Evolutionary conservation across 1,140 invertebrate species (phyloP), one percentile per base, ranked within the genome.

Genomic region (Hycleus cichorii): DNA sequence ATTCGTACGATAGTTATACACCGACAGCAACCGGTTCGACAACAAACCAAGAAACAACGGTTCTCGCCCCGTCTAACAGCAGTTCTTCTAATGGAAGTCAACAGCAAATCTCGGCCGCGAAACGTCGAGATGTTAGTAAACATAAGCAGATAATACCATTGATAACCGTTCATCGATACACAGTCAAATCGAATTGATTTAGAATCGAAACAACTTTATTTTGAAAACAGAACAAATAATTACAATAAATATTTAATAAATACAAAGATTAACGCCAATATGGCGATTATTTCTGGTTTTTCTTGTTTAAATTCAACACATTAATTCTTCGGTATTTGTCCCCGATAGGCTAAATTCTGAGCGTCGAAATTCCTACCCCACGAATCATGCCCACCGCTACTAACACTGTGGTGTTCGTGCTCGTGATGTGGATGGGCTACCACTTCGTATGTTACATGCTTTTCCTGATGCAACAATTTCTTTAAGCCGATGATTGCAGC

Each of bases 401-500:
- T 74, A 7, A 32, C 7, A 12, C 57, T 47, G 45, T 62, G 60
- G 7, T 79, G 77, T 25, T 57, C 51, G 42, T 64, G 77, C 3
- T 74, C 73, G 61, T 84, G 82, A 64, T 84, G 83, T 3, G 82
- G 83, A 59, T 86, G 83, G 0, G 83, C 78, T 1, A 87, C 84
- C 1, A 88, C 85, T 63, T 88, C 86, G 67, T 88, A 87, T 0
- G 85, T 86, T 11, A 87, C 85, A 74, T 87, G 85, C 67, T 87
- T 87, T 62, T 83, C 78, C 70, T 83, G 81, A 47, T 84, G 85
- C 71, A 91, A 85, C 4, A 91, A 76, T 63, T 90, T 91, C 77
- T 90, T 91, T 64, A 91, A 70, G 12, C 88, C 89, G 53, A 91
- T 88, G 53, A 91, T 85, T 26, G 83, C 83, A 1, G 88, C 87